A percentile compares a stretch with the other conserved stretches of the same genome.
These are phyloP conservation scores for Triplophysa siluroides DNA, from an alignment of 2,113 vertebrate species.

Conservation along the genomic window DNA sequence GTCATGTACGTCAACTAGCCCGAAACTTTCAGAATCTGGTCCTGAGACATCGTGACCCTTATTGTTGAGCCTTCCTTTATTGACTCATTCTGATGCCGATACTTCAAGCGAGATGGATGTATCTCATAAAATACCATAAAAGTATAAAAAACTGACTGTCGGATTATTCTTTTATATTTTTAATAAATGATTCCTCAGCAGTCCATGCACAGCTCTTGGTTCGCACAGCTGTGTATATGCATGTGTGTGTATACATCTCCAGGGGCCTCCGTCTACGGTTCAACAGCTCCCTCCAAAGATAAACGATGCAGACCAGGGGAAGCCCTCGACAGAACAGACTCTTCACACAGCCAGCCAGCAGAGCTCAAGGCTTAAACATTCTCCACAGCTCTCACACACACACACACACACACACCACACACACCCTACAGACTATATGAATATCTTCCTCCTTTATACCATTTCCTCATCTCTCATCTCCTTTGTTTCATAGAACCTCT, in stretches of 20 bases:
- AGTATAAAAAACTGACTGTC: not conserved
- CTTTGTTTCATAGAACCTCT: slow-evolving; percentile 34
- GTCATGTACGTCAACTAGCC: too few relatives aligned
- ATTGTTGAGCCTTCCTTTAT: not conserved
- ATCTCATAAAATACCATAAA: not conserved
- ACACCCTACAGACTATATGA: not conserved
- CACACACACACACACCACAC: not conserved
- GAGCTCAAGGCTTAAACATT: slow-evolving; percentile 28
- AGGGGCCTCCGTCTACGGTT: slow-evolving; percentile 43
- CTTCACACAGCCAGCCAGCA: slow-evolving; percentile 39
- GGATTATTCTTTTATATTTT: slow-evolving; percentile 10
- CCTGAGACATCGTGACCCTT: not conserved
- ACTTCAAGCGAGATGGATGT: slow-evolving; percentile 1
- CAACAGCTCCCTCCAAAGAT: slow-evolving; percentile 46
- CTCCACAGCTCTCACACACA: not conserved
- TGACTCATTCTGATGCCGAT: not conserved
- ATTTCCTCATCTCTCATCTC: slow-evolving; percentile 28
- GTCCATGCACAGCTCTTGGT: slow-evolving; percentile 12
- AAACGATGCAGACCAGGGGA: slow-evolving; percentile 44
- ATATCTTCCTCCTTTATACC: slow-evolving; percentile 25
- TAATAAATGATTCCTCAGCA: slow-evolving; percentile 7
- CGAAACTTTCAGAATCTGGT: too few relatives aligned
- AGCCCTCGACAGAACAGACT: slow-evolving; percentile 45
- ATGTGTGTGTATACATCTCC: slow-evolving; percentile 33
- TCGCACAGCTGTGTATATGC: not conserved